Percentiles rank a stretch among this genome's conserved stretches.
These are phyloP conservation scores for Lucifuga dentata DNA, from an alignment of 2,113 vertebrate genomes.

Conservation along the genomic window DNA sequence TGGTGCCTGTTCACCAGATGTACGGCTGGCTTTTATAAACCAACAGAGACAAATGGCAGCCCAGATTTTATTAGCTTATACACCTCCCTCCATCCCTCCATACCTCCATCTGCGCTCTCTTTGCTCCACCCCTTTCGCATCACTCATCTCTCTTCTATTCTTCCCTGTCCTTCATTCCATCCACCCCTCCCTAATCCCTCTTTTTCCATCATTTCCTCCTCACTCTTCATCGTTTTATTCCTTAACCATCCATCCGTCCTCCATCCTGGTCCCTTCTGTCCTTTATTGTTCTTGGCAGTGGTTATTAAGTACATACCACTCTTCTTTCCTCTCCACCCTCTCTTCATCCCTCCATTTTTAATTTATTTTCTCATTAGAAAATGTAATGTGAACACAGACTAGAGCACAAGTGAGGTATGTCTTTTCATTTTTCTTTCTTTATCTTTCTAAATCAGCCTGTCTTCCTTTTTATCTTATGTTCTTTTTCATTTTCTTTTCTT, in stretches of 20 bases:
- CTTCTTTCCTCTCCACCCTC: background rate
- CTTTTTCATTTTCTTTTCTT: too few relatives aligned
- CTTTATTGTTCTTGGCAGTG: background rate
- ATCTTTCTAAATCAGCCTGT: too few relatives aligned
- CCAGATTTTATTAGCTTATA: slow-evolving; percentile 75
- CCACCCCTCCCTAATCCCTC: slow-evolving; percentile 6
- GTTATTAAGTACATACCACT: slow-evolving; percentile 17
- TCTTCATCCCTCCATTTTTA: background rate
- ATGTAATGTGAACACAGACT: background rate
- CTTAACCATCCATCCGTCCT: background rate
- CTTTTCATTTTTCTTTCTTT: too few relatives aligned
- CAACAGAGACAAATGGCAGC: slow-evolving; percentile 88
- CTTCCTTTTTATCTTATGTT: too few relatives aligned
- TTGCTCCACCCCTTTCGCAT: background rate
- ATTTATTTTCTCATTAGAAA: background rate
- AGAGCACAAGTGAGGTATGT: too few relatives aligned
- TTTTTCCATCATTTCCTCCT: background rate
- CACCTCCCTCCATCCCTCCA: slow-evolving; percentile 39
- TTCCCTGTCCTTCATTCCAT: slow-evolving; percentile 1
- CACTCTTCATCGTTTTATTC: slow-evolving; percentile 1
- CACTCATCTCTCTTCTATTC: background rate
- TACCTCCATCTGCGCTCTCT: slow-evolving; percentile 33
- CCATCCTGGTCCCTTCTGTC: background rate
- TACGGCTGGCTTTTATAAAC: slow-evolving; percentile 90
- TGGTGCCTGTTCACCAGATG: slow-evolving; percentile 84